These are phyloP conservation scores for Poecile atricapillus DNA, from an alignment of 2,113 vertebrate genomes.

Conservation along the genomic window DNA sequence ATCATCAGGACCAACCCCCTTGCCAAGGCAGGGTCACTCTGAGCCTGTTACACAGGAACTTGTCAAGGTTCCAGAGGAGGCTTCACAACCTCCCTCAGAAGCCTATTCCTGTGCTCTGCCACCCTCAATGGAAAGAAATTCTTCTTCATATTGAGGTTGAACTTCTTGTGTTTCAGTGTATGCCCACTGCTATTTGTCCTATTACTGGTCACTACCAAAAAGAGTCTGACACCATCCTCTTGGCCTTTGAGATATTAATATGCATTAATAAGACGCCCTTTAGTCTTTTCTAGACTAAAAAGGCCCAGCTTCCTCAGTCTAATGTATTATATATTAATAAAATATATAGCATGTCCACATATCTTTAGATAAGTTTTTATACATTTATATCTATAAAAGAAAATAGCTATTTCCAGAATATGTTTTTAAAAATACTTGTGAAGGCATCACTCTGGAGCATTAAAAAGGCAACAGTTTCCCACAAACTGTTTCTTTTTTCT, in stretches of 20 bases:
- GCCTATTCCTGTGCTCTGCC: not conserved
- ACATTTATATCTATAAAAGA: not conserved
- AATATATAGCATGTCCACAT: not conserved
- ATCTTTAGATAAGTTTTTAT: not conserved
- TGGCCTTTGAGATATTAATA: not conserved
- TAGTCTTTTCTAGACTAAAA: not conserved
- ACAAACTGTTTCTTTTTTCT: not conserved
- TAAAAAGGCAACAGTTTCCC: not conserved
- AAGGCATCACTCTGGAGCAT: not conserved
- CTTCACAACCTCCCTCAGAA: rapidly evolving
- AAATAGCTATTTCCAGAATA: not conserved
- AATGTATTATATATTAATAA: not conserved
- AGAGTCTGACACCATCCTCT: too few species aligned
- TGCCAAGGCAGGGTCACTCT: not conserved
- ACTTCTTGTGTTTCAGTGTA: not conserved
- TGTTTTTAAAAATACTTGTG: not conserved
- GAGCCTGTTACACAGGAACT: not conserved
- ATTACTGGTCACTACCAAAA: not conserved
- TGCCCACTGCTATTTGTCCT: not conserved
- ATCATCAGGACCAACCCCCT: not conserved
- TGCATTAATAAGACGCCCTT: not conserved
- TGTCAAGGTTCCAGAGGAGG: not conserved
- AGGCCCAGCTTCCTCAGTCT: not conserved
- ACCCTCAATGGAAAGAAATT: not conserved
- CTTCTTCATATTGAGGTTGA: not conserved